Evolutionary conservation across 1,140 invertebrate genomes (phyloP).

Genomic region (Aphaenogaster floridana): DNA sequence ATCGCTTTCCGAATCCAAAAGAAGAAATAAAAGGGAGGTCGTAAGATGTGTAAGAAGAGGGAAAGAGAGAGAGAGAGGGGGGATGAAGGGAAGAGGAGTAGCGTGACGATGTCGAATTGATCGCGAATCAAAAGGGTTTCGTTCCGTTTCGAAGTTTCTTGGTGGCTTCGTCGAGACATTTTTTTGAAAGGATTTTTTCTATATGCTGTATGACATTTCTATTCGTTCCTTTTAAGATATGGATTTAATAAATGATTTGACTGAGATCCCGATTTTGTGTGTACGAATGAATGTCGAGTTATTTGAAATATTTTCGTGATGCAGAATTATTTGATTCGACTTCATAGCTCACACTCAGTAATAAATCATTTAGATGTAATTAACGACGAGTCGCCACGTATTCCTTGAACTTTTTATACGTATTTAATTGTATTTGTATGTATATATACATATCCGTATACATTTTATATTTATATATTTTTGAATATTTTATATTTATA

Average conservation of each 20-base stretch:
- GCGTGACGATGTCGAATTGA: slow-evolving; percentile 45
- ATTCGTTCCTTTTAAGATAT: neutral
- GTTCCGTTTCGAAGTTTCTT: neutral
- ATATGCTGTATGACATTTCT: neutral
- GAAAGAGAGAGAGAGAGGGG: neutral
- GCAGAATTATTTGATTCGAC: slow-evolving; percentile 8
- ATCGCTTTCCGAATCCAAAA: neutral
- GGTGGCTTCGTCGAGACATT: neutral
- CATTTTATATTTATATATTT: neutral
- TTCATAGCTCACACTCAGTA: neutral
- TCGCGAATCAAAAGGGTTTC: slow-evolving; percentile 37
- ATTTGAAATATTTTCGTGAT: neutral
- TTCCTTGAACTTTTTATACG: neutral
- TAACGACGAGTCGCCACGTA: neutral
- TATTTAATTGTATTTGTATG: neutral
- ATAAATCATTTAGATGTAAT: slow-evolving; percentile 7
- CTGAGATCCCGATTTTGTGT: neutral
- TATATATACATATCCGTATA: neutral
- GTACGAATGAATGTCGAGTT: neutral
- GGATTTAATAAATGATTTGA: slow-evolving; percentile 16
- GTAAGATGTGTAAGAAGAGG: slow-evolving; percentile 5
- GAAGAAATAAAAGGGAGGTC: neutral
- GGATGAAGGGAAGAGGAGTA: neutral
- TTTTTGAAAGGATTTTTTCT: neutral
- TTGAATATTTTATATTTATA: neutral